Evolutionary conservation across 2,888 invertebrate species (phyloP).

Genomic region (Alsophila aescularia): DNA sequence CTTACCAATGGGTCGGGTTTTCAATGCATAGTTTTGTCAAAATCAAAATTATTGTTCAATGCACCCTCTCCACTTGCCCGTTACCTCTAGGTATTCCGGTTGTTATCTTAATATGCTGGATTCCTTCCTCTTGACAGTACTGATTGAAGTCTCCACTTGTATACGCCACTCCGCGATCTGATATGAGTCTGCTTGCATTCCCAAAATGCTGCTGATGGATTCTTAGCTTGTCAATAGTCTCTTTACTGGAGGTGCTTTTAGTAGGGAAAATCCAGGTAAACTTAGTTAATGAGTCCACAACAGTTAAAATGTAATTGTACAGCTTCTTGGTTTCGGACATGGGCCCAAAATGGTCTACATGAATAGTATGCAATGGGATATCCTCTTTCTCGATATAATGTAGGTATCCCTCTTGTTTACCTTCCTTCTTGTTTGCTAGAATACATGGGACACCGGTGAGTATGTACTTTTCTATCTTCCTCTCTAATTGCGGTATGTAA

Average conservation of each 20-base stretch:
- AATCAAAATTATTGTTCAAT: slow-evolving; percentile 12
- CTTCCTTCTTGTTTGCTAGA: slow-evolving; percentile 38
- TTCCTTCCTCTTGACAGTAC: not conserved
- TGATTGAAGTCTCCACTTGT: not conserved
- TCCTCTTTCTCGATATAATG: slow-evolving; percentile 48
- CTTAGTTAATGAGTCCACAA: slow-evolving; percentile 56
- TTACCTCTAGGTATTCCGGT: slow-evolving; percentile 26
- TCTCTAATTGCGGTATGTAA: slow-evolving; percentile 4
- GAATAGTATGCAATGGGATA: slow-evolving; percentile 52
- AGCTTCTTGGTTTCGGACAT: slow-evolving; percentile 48
- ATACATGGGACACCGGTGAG: slow-evolving; percentile 34
- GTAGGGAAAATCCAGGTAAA: slow-evolving; percentile 57
- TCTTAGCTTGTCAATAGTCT: slow-evolving; percentile 24
- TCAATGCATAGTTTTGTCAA: slow-evolving; percentile 20
- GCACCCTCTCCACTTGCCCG: slow-evolving; percentile 25
- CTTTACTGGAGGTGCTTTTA: slow-evolving; percentile 44
- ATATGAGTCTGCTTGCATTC: not conserved
- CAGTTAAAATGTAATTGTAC: too few species aligned
- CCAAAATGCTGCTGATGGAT: not conserved
- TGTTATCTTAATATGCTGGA: slow-evolving; percentile 17
- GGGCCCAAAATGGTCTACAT: slow-evolving; percentile 56
- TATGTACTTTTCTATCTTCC: slow-evolving; percentile 33
- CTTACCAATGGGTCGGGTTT: slow-evolving; percentile 12
- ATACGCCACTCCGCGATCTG: not conserved
- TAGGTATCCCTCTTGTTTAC: slow-evolving; percentile 40